Evolutionary conservation across 2,113 vertebrate genomes (phyloP), one percentile per base, ranked within the genome.

Genomic region (Mola mola): DNA sequence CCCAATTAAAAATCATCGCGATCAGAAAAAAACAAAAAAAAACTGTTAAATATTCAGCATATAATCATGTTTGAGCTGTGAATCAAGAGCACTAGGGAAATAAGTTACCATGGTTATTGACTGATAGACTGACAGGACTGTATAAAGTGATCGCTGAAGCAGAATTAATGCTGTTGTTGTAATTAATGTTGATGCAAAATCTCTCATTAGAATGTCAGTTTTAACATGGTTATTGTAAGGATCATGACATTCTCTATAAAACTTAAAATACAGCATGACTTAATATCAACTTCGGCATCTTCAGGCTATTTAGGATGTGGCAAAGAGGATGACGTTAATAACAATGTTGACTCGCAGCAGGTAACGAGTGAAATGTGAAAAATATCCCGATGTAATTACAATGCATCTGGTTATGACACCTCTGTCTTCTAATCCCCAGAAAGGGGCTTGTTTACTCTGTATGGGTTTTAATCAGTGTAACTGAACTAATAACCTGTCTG

Each of bases 401-500:
- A 16, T 29, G 24, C 41, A 21, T 33, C 3, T 48, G 20, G 5
- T 25, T 22, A 24, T 16, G 31, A 20, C 36, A 33, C 8, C 31
- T 49, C 44, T 42, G 36, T 75, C 28, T 68, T 51, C 19, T 68
- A 78, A 69, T 70, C 68, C 50, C 41, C 28, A 34, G 4, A 52
- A 51, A 62, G 41, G 8, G 3, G 21, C 33, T 72, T 72, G 41
- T 69, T 66, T 49, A 65, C 46, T 40, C 25, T 19, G 29, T 41
- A 25, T 29, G 47, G 50, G 12, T 67, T 76, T 72, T 79, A 72
- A 71, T 77, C 57, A 67, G 46, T 40, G 3, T 3, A 66, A 48
- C 49, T 55, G 59, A 38, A 16, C 9, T 68, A 72, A 75, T 67
- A 73, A 76, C 71, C 37, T 57, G 44, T 69, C 41, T 75, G 58